Evolutionary conservation across 2,797 vertebrate species (phyloP), one percentile per base, ranked within the genome.

Genomic region (Falco rusticolus): DNA sequence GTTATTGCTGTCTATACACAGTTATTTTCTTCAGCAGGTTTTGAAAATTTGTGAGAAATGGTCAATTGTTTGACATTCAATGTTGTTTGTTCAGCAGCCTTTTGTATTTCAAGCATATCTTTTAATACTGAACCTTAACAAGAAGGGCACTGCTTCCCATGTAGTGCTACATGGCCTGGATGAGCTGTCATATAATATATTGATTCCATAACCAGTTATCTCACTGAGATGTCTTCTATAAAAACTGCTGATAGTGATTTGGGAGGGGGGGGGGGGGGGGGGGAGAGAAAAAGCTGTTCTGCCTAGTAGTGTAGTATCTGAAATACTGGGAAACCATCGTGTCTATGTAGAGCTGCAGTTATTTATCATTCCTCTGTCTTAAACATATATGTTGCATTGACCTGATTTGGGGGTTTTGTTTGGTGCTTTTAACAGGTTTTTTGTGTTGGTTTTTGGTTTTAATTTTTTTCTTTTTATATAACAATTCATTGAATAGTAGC

Each of bases 21-120:
- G 80, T 91, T 91, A 82, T 91, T 97, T 91, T 96, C 72, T 91
- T 93, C 59, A 84, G 63, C 33, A 47, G 57, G 69, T 93, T 93
- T 95, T 91, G 86, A 93, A 97, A 96, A 94, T 97, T 84, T 95
- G 87, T 95, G 89, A 97, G 94, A 96, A 97, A 96, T 96, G 92
- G 95, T 97, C 96, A 97, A 24, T 93, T 91, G 95, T 94, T 97
- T 97, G 96, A 98, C 93, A 93, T 96, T 95, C 94, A 91, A 1
- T 96, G 94, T 96, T 97, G 96, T 97, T 98, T 96, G 94, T 97
- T 97, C 96, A 97, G 96, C 96, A 97, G 92, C 96, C 96, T 97
- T 94, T 87, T 96, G 87, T 97, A 92, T 97, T 97, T 97, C 94
- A 89, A 93, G 94, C 89, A 94, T 97, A 97, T 94, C 95, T 98